Evolutionary conservation across 2,888 invertebrate species (phyloP).

Genomic region (Rhagophthalmus giganteus): DNA sequence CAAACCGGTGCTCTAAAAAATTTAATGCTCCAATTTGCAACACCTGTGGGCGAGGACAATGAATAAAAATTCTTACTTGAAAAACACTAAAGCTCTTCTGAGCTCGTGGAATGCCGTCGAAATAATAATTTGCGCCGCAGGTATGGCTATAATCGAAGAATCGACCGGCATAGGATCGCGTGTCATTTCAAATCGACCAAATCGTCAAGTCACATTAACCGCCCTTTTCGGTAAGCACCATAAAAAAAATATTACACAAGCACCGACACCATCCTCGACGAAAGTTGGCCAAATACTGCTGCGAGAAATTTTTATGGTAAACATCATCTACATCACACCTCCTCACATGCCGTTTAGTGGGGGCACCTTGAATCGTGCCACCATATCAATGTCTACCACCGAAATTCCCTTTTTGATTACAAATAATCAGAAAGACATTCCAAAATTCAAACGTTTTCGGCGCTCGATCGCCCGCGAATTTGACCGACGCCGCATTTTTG

Average conservation of each 20-base stretch:
- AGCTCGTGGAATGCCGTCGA: slow-evolving; percentile 58
- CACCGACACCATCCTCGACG: neutral
- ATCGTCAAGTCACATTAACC: too few relatives aligned
- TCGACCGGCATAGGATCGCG: slow-evolving; percentile 43
- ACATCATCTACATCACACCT: slow-evolving; percentile 29
- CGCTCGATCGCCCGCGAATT: too few relatives aligned
- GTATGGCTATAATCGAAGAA: slow-evolving; percentile 54
- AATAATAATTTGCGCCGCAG: slow-evolving; percentile 57
- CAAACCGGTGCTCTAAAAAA: too few relatives aligned
- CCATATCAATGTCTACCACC: too few relatives aligned
- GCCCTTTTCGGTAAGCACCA: too few relatives aligned
- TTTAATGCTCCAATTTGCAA: too few relatives aligned
- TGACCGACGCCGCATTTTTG: neutral
- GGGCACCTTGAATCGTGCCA: slow-evolving; percentile 25
- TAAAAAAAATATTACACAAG: neutral
- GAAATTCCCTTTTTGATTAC: too few relatives aligned
- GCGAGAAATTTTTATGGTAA: slow-evolving; percentile 18
- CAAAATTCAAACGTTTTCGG: neutral
- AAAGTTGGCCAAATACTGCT: slow-evolving; percentile 21
- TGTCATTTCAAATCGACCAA: slow-evolving; percentile 36
- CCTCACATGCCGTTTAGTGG: slow-evolving; percentile 26
- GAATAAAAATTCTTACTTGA: slow-evolving; percentile 54
- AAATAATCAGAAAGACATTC: neutral
- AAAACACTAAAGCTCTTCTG: slow-evolving; percentile 56
- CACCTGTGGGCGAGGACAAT: neutral